phyloP scores from a whole-genome alignment of 2,888 invertebrate species.

The Metopia argyrocephala region DNA sequence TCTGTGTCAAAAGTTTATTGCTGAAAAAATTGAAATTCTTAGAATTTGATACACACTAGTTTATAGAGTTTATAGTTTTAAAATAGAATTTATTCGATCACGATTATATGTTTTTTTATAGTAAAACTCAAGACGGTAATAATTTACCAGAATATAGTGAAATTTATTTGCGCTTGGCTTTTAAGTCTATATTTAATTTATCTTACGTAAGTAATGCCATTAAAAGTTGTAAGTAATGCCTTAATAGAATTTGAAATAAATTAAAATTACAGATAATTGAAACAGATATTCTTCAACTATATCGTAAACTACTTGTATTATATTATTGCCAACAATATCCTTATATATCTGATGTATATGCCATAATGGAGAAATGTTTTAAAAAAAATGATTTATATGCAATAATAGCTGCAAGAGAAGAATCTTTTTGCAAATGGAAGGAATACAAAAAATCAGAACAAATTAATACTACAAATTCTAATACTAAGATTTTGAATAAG shows the following conservation, averaged over 20 bases:
- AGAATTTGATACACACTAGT: too few species aligned
- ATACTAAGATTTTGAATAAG: neutral
- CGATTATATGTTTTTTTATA: slow-evolving; percentile 13
- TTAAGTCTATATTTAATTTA: slow-evolving; percentile 52
- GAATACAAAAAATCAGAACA: slow-evolving; percentile 18
- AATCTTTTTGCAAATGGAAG: neutral
- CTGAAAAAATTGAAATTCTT: too few species aligned
- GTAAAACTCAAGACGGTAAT: slow-evolving; percentile 37
- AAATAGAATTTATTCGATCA: too few species aligned
- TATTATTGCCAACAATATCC: slow-evolving; percentile 53
- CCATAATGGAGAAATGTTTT: slow-evolving; percentile 61
- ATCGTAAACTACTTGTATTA: slow-evolving; percentile 59
- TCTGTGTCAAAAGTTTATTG: too few species aligned
- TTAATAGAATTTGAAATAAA: neutral
- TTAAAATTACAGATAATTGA: neutral
- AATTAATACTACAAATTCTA: neutral
- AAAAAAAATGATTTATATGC: slow-evolving; percentile 32
- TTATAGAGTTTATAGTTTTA: slow-evolving; percentile 15
- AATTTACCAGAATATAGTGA: slow-evolving; percentile 57
- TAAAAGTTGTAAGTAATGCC: neutral
- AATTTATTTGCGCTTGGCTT: slow-evolving; percentile 61
- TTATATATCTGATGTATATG: slow-evolving; percentile 1
- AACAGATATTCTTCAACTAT: slow-evolving; percentile 41
- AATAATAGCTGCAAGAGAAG: slow-evolving; percentile 22
- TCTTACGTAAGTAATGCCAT: slow-evolving; percentile 22